phyloP scores from a whole-genome alignment of 1,140 invertebrate species.

The Heliconius hewitsoni region DNA sequence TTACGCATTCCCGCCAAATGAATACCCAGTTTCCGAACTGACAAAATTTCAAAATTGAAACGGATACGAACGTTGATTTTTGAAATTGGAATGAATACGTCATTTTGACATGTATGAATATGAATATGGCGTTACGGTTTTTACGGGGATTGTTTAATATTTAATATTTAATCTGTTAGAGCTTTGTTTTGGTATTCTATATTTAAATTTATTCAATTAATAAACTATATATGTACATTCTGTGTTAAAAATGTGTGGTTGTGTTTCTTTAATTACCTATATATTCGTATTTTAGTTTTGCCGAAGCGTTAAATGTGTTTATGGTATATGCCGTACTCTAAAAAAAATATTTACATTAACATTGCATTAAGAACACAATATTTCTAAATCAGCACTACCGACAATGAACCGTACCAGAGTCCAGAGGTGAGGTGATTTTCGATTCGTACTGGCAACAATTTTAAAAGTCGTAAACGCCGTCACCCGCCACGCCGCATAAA shows the following conservation, averaged over 20 bases:
- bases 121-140: constrained; percentile 29
- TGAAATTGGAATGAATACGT: constrained; percentile 57
- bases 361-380: constrained; percentile 7
- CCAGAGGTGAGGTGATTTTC: constrained; percentile 60
- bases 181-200: constrained; percentile 1
- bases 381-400: constrained; percentile 12
- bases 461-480: constrained; percentile 54
- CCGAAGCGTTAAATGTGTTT: neutral
- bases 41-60: constrained; percentile 53
- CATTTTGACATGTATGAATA: constrained; percentile 46
- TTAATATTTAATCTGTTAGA: constrained; percentile 31
- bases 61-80: constrained; percentile 52
- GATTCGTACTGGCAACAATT: constrained; percentile 55
- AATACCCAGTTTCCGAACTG: constrained; percentile 57
- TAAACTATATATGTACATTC: neutral
- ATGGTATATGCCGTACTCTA: neutral
- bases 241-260: neutral
- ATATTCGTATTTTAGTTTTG: neutral
- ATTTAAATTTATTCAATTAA: constrained; percentile 4
- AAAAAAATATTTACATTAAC: neutral
- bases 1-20: constrained; percentile 63
- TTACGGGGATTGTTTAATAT: constrained; percentile 13
- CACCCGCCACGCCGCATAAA: constrained; percentile 34
- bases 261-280: neutral
- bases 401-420: constrained; percentile 31